Base-by-base conservation (phyloP, 2,888 invertebrate species). In the Theretra japonica region DNA sequence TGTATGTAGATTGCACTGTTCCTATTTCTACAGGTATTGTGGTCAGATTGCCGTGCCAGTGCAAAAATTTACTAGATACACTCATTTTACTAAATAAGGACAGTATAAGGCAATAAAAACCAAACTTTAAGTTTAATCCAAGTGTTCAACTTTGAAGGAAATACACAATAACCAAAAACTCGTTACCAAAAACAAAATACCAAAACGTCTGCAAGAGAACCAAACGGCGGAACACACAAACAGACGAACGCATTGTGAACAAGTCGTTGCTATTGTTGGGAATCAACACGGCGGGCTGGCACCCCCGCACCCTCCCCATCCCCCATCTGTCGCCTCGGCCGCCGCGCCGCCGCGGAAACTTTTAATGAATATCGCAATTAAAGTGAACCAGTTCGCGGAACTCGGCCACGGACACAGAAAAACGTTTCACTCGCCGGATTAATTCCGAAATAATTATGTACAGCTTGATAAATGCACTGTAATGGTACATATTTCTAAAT, bases 361-460 rank as follows among this genome's bases (percentile, higher is more conserved):
- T 70, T 70, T 70, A 70, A 70, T 70, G 69, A 70, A 70, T 70
- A 58, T 70, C 57, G 57, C 69, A 70, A 70, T 70, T 58, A 70
- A 70, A 70, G 58, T 33, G 58, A 70, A 70, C 23, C 65, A 41
- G 48, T 23, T 58, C 58, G 4, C 48, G 8, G 23, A 48, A 65
- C 65, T 21, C 65, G 48, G 48, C 65, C 41, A 48, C 23, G 23
- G 48, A 23, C 65, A 65, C 23, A 48, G 65, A 41, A 65, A 48
- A 65, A 41, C 65, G 65, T 15, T 65, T 41, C 15, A 23, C 21
- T 41, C 41, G 23, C 33, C 25, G 23, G 21, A 33, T 21, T 65
- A 48, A 65, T 48, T 25, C 48, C 21, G 23, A 48, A 65, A 65
- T 65, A 65, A 65, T 62, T 62, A 62, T 48, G 48, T 33, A 19